Evolutionary conservation across 2,113 vertebrate genomes (phyloP).

Genomic region (Antechinus flavipes): DNA sequence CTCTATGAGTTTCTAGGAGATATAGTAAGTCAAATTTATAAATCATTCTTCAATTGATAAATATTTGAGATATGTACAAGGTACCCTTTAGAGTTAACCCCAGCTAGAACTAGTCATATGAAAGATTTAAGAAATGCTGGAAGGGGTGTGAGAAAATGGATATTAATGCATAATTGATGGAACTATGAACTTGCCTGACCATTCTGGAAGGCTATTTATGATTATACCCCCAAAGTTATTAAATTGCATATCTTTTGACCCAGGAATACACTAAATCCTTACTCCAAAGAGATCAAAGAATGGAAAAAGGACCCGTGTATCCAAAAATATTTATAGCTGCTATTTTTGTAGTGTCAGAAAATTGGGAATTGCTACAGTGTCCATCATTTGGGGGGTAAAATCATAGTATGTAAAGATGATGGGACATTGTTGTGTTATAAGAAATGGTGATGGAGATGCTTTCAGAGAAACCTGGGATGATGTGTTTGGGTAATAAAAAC

Average conservation of each 20-base stretch:
- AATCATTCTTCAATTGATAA: neutral
- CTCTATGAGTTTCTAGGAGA: neutral
- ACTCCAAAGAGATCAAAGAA: neutral
- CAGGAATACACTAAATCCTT: neutral
- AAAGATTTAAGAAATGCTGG: neutral
- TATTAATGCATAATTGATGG: neutral
- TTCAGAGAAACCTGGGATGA: neutral
- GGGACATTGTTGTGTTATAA: neutral
- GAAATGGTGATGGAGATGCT: neutral
- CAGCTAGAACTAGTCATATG: neutral
- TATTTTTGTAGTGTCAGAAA: neutral
- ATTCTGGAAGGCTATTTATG: neutral
- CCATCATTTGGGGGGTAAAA: neutral
- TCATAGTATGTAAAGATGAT: neutral
- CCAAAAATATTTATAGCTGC: neutral
- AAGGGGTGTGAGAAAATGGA: too few relatives aligned
- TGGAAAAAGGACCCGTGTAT: neutral
- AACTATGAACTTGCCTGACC: neutral
- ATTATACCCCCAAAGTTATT: neutral
- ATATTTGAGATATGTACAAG: neutral
- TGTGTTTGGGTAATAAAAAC: neutral
- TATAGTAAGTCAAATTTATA: neutral
- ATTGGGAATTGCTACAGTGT: neutral
- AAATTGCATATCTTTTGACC: neutral
- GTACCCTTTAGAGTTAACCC: neutral